Conservation (phyloP, 2,797 vertebrate genomes). For the Rhinophrynus dorsalis region DNA sequence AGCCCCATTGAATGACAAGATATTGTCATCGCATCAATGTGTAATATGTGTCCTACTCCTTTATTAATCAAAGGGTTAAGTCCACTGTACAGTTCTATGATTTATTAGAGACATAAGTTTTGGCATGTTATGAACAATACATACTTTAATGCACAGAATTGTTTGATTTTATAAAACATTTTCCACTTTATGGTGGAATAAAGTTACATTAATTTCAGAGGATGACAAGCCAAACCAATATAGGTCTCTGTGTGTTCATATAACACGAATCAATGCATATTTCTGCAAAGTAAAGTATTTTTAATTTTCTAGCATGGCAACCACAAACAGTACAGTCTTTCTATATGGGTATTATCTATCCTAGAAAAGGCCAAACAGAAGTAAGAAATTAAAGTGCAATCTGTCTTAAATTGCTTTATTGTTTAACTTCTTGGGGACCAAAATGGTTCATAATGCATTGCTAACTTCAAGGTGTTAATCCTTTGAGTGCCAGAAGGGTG, state of each 20-base stretch:
- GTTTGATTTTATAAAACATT: conserved; percentile 13
- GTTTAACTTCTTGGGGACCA: too few relatives aligned
- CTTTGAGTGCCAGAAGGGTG: too few relatives aligned
- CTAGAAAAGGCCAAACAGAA: neutral
- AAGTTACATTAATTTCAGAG: neutral
- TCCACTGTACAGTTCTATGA: too few relatives aligned
- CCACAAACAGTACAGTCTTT: neutral
- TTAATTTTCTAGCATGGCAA: neutral
- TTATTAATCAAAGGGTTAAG: too few relatives aligned
- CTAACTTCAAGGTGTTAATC: too few relatives aligned
- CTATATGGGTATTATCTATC: neutral
- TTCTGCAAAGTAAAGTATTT: conserved; percentile 16
- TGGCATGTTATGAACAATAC: neutral
- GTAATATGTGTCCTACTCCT: too few relatives aligned
- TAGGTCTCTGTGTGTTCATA: neutral
- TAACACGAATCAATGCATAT: conserved; percentile 1
- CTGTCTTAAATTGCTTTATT: neutral
- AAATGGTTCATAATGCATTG: too few relatives aligned
- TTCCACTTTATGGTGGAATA: conserved; percentile 12
- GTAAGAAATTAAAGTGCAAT: neutral
- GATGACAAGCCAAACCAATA: conserved; percentile 13
- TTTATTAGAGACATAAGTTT: neutral
- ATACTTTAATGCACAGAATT: neutral
- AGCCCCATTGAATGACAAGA: too few relatives aligned
- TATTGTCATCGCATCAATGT: too few relatives aligned